Conservation (phyloP, 2,888 invertebrate species). For the Orthosia gracilis region DNA sequence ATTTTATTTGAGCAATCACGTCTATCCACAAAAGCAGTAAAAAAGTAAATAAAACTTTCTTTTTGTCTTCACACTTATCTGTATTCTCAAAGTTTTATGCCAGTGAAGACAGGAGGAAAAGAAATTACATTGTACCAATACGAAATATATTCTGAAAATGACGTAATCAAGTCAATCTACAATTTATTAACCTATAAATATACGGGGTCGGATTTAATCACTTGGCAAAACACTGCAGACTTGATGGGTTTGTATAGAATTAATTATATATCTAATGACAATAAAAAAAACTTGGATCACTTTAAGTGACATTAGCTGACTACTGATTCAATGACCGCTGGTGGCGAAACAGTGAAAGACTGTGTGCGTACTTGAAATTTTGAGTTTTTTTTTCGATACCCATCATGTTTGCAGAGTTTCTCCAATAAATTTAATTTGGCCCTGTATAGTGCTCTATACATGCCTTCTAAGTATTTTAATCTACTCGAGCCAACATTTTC, state of each 20-base stretch:
- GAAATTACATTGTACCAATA: conserved; percentile 19
- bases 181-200: background rate
- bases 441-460: no score
- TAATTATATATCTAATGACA: no score
- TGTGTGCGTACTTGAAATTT: no score
- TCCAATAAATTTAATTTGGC: no score
- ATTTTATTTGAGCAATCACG: conserved; percentile 52
- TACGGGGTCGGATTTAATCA: background rate
- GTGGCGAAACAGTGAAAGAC: no score
- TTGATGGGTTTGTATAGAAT: no score
- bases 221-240: background rate
- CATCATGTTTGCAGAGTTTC: no score
- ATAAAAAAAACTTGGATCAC: no score
- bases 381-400: no score
- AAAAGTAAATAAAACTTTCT: conserved; percentile 62
- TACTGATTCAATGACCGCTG: no score
- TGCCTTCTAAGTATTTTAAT: background rate
- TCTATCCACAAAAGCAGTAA: conserved; percentile 53
- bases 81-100: conserved; percentile 51
- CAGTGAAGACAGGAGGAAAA: conserved; percentile 28
- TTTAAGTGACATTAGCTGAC: no score
- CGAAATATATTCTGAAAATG: conserved; percentile 9
- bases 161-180: background rate
- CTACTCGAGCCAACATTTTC: background rate
- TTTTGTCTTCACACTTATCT: conserved; percentile 63